Base-by-base conservation (phyloP, 2,113 vertebrate species). In the Pelecanus crispus region DNA sequence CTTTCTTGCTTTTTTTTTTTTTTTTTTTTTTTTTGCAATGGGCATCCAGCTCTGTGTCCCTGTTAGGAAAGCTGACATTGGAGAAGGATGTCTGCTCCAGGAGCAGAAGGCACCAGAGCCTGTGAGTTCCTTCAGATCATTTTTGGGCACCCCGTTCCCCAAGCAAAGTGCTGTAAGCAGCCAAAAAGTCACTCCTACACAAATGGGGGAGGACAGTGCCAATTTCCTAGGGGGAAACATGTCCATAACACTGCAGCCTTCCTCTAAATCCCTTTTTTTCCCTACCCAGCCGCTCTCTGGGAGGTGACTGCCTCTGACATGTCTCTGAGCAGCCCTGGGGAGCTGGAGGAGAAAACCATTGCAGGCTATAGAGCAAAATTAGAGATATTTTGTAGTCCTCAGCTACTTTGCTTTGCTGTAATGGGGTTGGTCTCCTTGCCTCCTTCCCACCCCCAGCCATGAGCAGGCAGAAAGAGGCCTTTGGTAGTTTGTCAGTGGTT, bases 401-500 rank as follows among this genome's bases (percentile, higher is more conserved):
- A 65, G 70, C 61, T 70, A 8, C 58, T 95, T 67, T 63, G 32
- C 62, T 90, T 59, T 87, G 28, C 70, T 88, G 26, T 28, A 79
- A 47, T 1, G 9, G 44, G 32, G 61, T 90, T 71, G 53, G 56
- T 82, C 53, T 94, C 62, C 58, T 89, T 8, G 0, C 13, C 70
- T 67, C 65, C 28, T 75, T 92, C 90, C 70, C 58, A 80, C 62
- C 90, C 58, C 78, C 78, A 89, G 73, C 52, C 63, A 65, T 2
- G 3, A 77, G 62, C 49, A 93, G 65, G 74, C 70, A 90, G 58
- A 85, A 88, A 56, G 86, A 56, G 66, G 44, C 50, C 49, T 91
- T 95, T 65, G 36, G 44, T 80, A n/a, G 36, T 82, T 88, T 97
- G 92, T 94, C 92, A 95, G 66, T 95, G 92, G 85, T 97, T 97